Conservation (phyloP, 2,888 invertebrate genomes). For the Tiphia femorata region DNA sequence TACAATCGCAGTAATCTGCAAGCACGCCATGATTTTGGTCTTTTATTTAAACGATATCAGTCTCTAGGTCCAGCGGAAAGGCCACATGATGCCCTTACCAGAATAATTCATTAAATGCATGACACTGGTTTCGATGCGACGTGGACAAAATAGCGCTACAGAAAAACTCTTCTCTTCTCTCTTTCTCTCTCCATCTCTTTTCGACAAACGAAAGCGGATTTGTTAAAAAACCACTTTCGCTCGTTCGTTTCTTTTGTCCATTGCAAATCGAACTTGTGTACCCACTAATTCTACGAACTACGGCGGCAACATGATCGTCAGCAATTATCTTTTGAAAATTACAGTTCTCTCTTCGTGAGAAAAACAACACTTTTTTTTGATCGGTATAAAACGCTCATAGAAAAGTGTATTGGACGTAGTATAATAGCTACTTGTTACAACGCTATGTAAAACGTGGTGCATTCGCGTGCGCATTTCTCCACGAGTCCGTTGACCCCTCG, state of each 20-base stretch:
- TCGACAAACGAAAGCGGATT: neutral
- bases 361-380: conserved; percentile 53
- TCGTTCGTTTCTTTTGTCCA: neutral
- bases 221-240: neutral
- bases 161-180: conserved; percentile 7
- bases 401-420: conserved; percentile 57
- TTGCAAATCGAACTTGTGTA: conserved; percentile 8
- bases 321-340: conserved; percentile 35
- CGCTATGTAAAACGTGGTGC: conserved; percentile 42
- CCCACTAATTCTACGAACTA: conserved; percentile 31
- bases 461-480: conserved; percentile 42
- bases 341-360: conserved; percentile 25
- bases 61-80: conserved; percentile 43
- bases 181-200: conserved; percentile 2
- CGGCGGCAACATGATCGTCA: conserved; percentile 40
- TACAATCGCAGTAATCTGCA: too few relatives aligned
- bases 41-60: conserved; percentile 41
- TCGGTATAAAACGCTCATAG: conserved; percentile 64
- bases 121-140: conserved; percentile 24
- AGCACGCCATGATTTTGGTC: too few relatives aligned
- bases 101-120: conserved; percentile 40
- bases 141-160: conserved; percentile 29
- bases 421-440: conserved; percentile 39
- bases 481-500: too few relatives aligned
- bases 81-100: conserved; percentile 45